A percentile compares a stretch with the other conserved stretches of the same genome.
These are phyloP conservation scores for Clavelina lepadiformis DNA, from an alignment of 23 tunicate species.

Conservation along the genomic window DNA sequence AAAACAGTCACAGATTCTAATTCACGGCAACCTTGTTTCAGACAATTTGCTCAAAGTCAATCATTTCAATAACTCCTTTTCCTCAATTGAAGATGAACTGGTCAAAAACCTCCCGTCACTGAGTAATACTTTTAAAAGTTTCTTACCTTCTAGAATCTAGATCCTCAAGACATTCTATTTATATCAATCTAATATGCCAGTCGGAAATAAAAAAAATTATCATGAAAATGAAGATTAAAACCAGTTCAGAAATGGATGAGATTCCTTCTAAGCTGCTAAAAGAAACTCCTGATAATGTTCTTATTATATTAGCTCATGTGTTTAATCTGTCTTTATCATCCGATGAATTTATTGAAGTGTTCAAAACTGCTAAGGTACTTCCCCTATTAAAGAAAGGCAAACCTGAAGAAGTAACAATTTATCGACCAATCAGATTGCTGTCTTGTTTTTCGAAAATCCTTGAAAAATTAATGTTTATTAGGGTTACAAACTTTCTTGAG, in stretches of 20 bases:
- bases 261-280: neutral
- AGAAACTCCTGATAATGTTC: neutral
- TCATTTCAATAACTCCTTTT: too few species aligned
- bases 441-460: constrained; percentile 1
- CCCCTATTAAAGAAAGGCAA: constrained; percentile 4
- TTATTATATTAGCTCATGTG: neutral
- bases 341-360: neutral
- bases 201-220: neutral
- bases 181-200: neutral
- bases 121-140: too few species aligned
- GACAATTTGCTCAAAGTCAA: too few species aligned
- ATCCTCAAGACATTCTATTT: neutral
- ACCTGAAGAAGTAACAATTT: neutral
- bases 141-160: too few species aligned
- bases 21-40: too few species aligned
- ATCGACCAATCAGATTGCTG: constrained; percentile 4
- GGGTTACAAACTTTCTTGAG: neutral
- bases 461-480: constrained; percentile 2
- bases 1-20: too few species aligned
- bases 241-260: neutral
- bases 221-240: neutral
- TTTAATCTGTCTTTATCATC: neutral
- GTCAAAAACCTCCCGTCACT: too few species aligned
- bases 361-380: constrained; percentile 2
- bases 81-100: too few species aligned